Base-by-base conservation (phyloP, 2,113 vertebrate genomes). In the Neogobius melanostomus region DNA sequence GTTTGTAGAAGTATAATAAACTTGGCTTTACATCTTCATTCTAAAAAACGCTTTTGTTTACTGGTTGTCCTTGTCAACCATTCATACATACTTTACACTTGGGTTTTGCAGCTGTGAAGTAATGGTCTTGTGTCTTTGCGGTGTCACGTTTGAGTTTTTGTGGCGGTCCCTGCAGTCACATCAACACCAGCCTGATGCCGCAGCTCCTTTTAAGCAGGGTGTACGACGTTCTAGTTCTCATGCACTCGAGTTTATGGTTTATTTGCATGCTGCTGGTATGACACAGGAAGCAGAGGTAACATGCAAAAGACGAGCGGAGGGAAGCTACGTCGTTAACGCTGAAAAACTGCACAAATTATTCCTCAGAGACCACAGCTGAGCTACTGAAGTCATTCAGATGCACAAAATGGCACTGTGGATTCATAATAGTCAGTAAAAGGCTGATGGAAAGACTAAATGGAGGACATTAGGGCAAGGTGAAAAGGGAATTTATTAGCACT, bases 241-340 rank as follows among this genome's bases (percentile, higher is more conserved):
- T 4, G 28, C 28, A 36, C 28, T 36, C 28, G 28, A 36, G 3
- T 36, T 36, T 36, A 36, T 7, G 0, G 0, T 67, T 42, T 36
- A 15, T 62, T 67, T 79, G 68, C 21, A 54, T 53, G 61, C 57
- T 53, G 7, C 57, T 53, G 7, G 63, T 1, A 36, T 21, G 5
- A 75, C 64, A 70, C n/a, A 8, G 9, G 15, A 28, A 49, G 15
- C 16, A 42, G 14, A 64, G 49, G 46, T 4, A 11, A 14, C 64
- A 45, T 62, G 2, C 62, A 69, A 79, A 75, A 66, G 45, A 57
- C 64, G 50, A 69, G 5, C 21, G 17, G n/a, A 60, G 44, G 10
- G 15, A 45, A 42, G 21, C 7, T 57, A 57, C 11, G 4, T n/a
- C n/a, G 16, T 46, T 48, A 14, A 59, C 6, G 10, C 3, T 15